A percentile compares a stretch with the other conserved stretches of the same genome.
Conservation (phyloP, 2,113 vertebrate genomes). For the Vicugna pacos region DNA sequence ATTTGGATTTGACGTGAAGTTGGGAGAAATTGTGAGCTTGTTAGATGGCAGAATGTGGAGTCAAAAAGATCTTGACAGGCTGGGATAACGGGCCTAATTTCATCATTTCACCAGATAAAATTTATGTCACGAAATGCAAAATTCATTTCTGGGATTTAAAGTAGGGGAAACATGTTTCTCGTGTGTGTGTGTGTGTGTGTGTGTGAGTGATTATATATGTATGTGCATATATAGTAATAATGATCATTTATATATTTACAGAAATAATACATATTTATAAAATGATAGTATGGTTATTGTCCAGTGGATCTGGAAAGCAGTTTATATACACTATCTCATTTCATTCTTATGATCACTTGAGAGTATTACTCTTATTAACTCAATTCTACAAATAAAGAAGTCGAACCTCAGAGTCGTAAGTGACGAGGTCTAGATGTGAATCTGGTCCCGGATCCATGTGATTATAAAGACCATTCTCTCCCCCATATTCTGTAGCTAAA, state of each 20-base stretch:
- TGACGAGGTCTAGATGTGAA: background rate
- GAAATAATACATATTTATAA: background rate
- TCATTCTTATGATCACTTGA: background rate
- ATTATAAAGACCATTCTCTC: background rate
- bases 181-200: background rate
- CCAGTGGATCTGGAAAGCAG: background rate
- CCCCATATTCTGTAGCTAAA: background rate
- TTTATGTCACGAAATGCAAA: slow-evolving; percentile 2
- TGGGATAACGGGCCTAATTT: slow-evolving; percentile 41
- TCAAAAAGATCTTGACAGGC: slow-evolving; percentile 48
- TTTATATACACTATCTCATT: background rate
- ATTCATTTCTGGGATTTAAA: background rate
- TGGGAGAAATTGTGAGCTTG: background rate
- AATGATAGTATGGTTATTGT: background rate
- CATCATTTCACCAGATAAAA: slow-evolving; percentile 18
- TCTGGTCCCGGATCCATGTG: background rate
- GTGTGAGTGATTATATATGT: background rate
- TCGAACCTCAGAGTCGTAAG: background rate
- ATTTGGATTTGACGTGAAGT: slow-evolving; percentile 23
- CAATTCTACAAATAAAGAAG: slow-evolving; percentile 4
- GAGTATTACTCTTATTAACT: background rate
- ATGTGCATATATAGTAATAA: background rate
- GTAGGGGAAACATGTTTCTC: background rate
- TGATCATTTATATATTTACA: background rate
- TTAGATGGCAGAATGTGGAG: slow-evolving; percentile 12